Conservation (phyloP, 1,140 invertebrate genomes). For the Calliphora vicina region DNA sequence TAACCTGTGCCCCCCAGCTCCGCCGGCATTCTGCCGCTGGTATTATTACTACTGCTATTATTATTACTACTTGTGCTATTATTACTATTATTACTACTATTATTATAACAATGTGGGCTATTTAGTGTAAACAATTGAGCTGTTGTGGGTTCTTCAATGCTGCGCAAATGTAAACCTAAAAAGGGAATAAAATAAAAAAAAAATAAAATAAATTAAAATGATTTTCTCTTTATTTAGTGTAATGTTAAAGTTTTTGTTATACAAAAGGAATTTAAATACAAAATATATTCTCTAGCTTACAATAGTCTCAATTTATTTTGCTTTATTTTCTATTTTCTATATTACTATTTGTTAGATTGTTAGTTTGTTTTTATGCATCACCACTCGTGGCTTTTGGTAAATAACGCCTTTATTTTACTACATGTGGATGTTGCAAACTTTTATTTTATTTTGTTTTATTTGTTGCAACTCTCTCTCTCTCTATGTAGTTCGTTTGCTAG, state of each 20-base stretch:
- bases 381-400: not conserved
- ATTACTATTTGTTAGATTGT: too few species aligned
- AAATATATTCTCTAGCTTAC: too few species aligned
- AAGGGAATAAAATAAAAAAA: conserved; percentile 42
- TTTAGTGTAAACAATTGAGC: conserved; percentile 17
- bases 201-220: conserved; percentile 15
- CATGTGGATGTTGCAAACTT: not conserved
- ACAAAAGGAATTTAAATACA: too few species aligned
- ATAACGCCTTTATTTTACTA: not conserved
- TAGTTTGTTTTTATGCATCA: not conserved
- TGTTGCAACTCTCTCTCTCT: not conserved
- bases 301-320: conserved; percentile 5
- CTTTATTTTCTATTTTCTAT: not conserved
- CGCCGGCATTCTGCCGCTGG: conserved; percentile 69
- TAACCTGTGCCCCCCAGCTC: conserved; percentile 69
- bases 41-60: not conserved
- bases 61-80: not conserved
- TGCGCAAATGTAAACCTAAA: conserved; percentile 80
- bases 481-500: not conserved
- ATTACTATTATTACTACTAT: conserved; percentile 45
- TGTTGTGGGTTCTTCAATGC: conserved; percentile 74
- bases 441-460: too few species aligned
- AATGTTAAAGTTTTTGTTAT: too few species aligned
- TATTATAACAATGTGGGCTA: not conserved
- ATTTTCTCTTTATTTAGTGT: not conserved